Conservation (phyloP, 2,113 vertebrate genomes). For the Alectura lathami region DNA sequence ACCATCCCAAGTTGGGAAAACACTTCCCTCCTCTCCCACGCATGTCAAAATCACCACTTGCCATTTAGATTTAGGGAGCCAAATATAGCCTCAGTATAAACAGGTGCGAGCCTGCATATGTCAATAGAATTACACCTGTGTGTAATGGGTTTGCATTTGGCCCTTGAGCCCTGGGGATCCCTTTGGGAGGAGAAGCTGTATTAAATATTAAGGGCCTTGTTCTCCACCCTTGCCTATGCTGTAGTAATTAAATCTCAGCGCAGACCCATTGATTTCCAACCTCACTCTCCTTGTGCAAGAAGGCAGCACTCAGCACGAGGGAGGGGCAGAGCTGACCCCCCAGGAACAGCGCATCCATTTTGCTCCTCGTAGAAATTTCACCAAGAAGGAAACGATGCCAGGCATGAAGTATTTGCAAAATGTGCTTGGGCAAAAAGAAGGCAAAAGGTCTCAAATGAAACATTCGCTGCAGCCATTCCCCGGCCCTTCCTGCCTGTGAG, state of each 20-base stretch:
- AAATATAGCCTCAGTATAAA: background rate
- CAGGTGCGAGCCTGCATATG: constrained; percentile 28
- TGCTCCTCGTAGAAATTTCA: background rate
- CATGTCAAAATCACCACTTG: constrained; percentile 20
- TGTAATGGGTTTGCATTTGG: constrained; percentile 57
- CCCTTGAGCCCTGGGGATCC: constrained; percentile 33
- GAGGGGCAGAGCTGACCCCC: background rate
- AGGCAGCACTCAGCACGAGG: background rate
- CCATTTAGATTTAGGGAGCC: constrained; percentile 29
- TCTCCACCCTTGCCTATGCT: constrained; percentile 23
- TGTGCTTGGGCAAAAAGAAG: background rate
- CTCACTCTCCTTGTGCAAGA: background rate
- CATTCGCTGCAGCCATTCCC: background rate
- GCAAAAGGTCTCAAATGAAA: background rate
- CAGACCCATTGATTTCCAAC: constrained; percentile 38
- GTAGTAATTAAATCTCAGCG: constrained; percentile 50
- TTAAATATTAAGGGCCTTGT: constrained; percentile 67
- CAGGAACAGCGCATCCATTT: background rate
- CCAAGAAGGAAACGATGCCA: background rate
- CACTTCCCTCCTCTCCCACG: background rate
- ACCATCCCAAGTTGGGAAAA: background rate
- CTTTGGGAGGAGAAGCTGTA: constrained; percentile 20
- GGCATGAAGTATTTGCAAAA: background rate
- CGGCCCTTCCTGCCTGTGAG: background rate
- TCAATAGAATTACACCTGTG: constrained; percentile 53